These are phyloP conservation scores for Cryptomyrus ogoouensis DNA, from an alignment of 2,113 vertebrate species.

Conservation along the genomic window DNA sequence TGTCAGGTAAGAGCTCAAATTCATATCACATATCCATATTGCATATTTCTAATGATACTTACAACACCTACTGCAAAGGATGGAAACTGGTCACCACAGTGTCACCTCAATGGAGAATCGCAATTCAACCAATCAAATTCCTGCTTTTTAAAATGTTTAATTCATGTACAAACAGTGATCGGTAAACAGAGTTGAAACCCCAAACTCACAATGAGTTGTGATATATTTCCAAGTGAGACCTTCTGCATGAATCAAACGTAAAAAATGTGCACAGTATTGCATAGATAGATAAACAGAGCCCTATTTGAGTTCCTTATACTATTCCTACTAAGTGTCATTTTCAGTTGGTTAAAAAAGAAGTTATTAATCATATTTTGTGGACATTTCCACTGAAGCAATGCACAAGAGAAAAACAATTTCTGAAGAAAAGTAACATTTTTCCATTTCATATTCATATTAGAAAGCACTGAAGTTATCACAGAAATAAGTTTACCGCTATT, in stretches of 20 bases:
- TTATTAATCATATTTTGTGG: too few species aligned
- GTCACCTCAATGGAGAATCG: too few species aligned
- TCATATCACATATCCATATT: neutral
- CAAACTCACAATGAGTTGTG: neutral
- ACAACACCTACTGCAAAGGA: neutral
- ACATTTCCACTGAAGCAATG: too few species aligned
- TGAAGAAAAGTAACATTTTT: too few species aligned
- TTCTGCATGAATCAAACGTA: neutral
- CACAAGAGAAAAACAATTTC: too few species aligned
- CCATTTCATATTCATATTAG: too few species aligned
- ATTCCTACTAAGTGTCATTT: too few species aligned
- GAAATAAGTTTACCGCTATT: too few species aligned
- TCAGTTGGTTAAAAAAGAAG: too few species aligned
- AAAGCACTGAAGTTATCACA: too few species aligned
- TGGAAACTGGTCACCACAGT: neutral
- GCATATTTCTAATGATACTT: neutral
- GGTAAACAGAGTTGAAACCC: neutral
- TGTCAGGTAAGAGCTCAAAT: neutral
- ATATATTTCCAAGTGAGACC: neutral
- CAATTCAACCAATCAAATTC: neutral
- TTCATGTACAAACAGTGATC: neutral
- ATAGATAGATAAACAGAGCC: neutral
- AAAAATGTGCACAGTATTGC: neutral
- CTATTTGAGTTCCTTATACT: neutral
- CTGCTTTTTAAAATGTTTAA: neutral